A percentile compares a stretch with the other conserved stretches of the same genome.
These are phyloP conservation scores for Caerostris darwini DNA, from an alignment of 1,140 invertebrate genomes.

Conservation along the genomic window DNA sequence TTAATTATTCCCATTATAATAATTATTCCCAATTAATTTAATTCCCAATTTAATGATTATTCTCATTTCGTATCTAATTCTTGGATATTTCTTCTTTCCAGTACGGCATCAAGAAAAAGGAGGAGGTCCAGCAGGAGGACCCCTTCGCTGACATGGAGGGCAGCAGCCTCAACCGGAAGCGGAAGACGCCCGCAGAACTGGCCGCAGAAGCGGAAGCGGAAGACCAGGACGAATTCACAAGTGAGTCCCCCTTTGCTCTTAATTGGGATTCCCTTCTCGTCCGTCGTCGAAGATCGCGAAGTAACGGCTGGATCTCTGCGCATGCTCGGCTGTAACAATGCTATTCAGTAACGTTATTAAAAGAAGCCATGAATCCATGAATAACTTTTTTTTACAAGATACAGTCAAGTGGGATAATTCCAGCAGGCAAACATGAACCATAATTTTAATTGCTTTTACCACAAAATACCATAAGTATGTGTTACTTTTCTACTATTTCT, in stretches of 20 bases:
- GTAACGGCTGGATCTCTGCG: neutral
- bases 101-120: conserved; percentile 99
- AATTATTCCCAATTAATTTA: too few relatives aligned
- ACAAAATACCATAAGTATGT: too few relatives aligned
- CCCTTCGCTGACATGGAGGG: conserved; percentile 86
- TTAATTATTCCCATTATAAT: too few relatives aligned
- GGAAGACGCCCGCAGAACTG: conserved; percentile 98
- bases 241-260: conserved; percentile 86
- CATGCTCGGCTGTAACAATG: neutral
- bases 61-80: neutral
- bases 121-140: conserved; percentile 90
- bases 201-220: conserved; percentile 96
- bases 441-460: too few relatives aligned
- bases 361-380: too few relatives aligned
- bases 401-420: too few relatives aligned
- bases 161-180: conserved; percentile 88
- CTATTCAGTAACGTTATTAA: too few relatives aligned
- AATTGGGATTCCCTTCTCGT: neutral
- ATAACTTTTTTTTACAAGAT: too few relatives aligned
- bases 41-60: too few relatives aligned
- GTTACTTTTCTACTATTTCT: too few relatives aligned
- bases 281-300: neutral
- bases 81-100: conserved; percentile 83
- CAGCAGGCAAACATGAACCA: too few relatives aligned
- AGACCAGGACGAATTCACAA: conserved; percentile 97